These are phyloP conservation scores for Dromococcyx pavoninus DNA, from an alignment of 2,797 vertebrate genomes.

Conservation along the genomic window DNA sequence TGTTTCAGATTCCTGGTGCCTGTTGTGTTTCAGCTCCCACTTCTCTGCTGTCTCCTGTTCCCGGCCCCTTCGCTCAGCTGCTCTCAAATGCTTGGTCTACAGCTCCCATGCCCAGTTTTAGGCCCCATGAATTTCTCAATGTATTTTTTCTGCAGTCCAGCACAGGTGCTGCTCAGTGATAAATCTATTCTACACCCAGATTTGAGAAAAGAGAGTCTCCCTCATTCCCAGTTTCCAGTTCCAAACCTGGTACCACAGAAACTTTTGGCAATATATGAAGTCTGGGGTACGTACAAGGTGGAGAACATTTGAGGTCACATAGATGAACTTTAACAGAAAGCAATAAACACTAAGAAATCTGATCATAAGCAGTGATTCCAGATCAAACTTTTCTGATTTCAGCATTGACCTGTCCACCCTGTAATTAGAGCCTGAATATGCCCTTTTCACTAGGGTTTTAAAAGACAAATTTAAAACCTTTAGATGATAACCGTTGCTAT, in stretches of 20 bases:
- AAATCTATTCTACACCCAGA: neutral
- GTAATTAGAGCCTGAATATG: neutral
- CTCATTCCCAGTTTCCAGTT: neutral
- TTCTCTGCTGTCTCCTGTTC: neutral
- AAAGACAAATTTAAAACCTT: neutral
- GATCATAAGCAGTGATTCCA: neutral
- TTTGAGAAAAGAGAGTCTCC: neutral
- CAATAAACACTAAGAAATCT: neutral
- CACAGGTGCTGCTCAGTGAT: neutral
- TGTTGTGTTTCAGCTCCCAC: neutral
- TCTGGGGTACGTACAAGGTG: neutral
- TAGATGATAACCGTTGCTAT: neutral
- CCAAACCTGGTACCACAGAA: neutral
- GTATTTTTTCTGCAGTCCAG: neutral
- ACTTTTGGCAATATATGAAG: neutral
- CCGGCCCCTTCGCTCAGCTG: neutral
- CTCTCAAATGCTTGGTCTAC: neutral
- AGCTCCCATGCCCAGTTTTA: neutral
- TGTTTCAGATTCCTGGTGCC: neutral
- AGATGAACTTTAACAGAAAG: neutral
- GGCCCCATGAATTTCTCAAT: neutral
- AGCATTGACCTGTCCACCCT: neutral
- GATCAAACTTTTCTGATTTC: neutral
- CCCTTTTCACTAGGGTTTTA: neutral
- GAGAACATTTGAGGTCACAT: neutral